Evolutionary conservation across 2,888 invertebrate genomes (phyloP).

Genomic region (Troides helena): DNA sequence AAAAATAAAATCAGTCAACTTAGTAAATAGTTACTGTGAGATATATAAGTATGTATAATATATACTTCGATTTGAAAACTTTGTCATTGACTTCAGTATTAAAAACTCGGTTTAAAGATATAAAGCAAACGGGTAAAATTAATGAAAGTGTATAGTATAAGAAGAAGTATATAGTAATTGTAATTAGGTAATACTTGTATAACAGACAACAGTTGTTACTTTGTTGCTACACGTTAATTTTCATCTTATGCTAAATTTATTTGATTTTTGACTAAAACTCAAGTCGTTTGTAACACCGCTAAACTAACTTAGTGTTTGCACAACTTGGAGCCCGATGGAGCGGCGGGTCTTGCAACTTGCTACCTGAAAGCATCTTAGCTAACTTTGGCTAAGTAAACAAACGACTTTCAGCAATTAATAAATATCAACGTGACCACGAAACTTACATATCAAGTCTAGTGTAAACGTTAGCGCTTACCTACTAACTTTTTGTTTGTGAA

Average conservation of each 20-base stretch:
- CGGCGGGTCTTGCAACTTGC: conserved; percentile 24
- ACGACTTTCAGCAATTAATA: conserved; percentile 30
- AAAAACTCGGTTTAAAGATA: too few relatives aligned
- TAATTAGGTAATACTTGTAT: background rate
- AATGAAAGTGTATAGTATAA: too few relatives aligned
- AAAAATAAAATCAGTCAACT: too few relatives aligned
- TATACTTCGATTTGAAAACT: too few relatives aligned
- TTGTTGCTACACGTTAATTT: too few relatives aligned
- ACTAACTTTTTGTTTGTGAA: conserved; percentile 11
- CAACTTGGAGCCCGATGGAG: conserved; percentile 27
- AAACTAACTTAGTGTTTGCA: conserved; percentile 27
- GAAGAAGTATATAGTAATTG: too few relatives aligned
- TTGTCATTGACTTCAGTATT: too few relatives aligned
- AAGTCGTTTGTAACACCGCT: conserved; percentile 21
- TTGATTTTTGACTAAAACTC: conserved; percentile 21
- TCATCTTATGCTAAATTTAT: background rate
- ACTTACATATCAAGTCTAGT: conserved; percentile 22
- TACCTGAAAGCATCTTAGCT: conserved; percentile 29
- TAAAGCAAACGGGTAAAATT: too few relatives aligned
- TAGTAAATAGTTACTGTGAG: too few relatives aligned
- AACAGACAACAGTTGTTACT: background rate
- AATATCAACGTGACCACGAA: conserved; percentile 27
- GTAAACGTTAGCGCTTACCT: conserved; percentile 5
- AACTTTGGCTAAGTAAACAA: conserved; percentile 29
- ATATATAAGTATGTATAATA: too few relatives aligned